A percentile compares a stretch with the other conserved stretches of the same genome.
Evolutionary conservation across 2,888 invertebrate genomes (phyloP).

Genomic region (Andricus curvator): DNA sequence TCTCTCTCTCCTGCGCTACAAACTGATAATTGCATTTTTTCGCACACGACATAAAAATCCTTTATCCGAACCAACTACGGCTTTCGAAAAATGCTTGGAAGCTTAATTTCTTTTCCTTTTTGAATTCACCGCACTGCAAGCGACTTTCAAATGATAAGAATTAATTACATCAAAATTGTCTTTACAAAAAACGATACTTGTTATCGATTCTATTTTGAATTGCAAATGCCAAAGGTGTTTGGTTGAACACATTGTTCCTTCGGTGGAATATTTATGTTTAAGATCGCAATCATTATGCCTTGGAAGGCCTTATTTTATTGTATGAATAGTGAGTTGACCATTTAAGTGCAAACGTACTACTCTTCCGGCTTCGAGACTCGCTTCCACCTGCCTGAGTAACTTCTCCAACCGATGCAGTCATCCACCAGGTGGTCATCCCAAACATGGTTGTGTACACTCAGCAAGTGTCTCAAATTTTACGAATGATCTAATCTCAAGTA

Average conservation of each 20-base stretch:
- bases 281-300: slow-evolving; percentile 29
- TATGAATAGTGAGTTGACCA: slow-evolving; percentile 30
- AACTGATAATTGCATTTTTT: slow-evolving; percentile 39
- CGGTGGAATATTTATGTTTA: slow-evolving; percentile 12
- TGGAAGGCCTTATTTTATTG: slow-evolving; percentile 21
- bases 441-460: neutral
- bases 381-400: slow-evolving; percentile 32
- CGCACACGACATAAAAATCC: slow-evolving; percentile 24
- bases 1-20: slow-evolving; percentile 8
- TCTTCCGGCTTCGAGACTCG: slow-evolving; percentile 8
- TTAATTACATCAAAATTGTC: slow-evolving; percentile 14
- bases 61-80: neutral
- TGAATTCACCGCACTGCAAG: neutral
- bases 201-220: slow-evolving; percentile 26
- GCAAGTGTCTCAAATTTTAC: neutral
- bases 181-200: neutral
- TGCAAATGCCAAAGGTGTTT: slow-evolving; percentile 37
- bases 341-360: slow-evolving; percentile 21
- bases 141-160: neutral
- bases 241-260: slow-evolving; percentile 31
- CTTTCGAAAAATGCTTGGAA: slow-evolving; percentile 35
- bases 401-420: slow-evolving; percentile 16
- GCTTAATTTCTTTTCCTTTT: slow-evolving; percentile 12
- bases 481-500: neutral
- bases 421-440: slow-evolving; percentile 18